Conservation (phyloP, 1,140 invertebrate species). For the Arion vulgaris region DNA sequence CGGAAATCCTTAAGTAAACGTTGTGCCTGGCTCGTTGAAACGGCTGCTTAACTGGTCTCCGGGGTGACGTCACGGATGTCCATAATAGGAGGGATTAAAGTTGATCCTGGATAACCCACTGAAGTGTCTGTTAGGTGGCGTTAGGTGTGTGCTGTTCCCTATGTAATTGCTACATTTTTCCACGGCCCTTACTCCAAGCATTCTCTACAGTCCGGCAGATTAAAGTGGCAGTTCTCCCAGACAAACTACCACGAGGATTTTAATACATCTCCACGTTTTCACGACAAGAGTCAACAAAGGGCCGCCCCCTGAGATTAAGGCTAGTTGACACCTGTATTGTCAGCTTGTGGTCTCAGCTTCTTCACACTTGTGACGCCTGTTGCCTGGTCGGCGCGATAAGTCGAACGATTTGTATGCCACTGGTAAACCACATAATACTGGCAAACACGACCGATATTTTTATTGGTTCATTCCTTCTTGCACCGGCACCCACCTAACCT, state of each 20-base stretch:
- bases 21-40: neutral
- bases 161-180: neutral
- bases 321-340: conserved; percentile 2
- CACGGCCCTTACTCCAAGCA: neutral
- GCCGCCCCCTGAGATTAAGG: neutral
- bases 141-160: neutral
- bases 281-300: neutral
- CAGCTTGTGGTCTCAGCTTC: neutral
- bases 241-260: neutral
- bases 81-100: conserved; percentile 2
- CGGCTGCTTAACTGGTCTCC: neutral
- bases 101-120: neutral
- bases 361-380: neutral
- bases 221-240: neutral
- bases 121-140: neutral
- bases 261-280: neutral
- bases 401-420: conserved; percentile 4
- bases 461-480: neutral
- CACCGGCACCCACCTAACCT: neutral
- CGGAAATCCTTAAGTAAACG: neutral
- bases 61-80: conserved; percentile 1
- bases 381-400: neutral
- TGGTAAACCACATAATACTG: neutral
- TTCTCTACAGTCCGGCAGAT: neutral
- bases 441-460: neutral